phyloP scores from a whole-genome alignment of 1,140 invertebrate genomes.

The Drosophila pseudoobscura region DNA sequence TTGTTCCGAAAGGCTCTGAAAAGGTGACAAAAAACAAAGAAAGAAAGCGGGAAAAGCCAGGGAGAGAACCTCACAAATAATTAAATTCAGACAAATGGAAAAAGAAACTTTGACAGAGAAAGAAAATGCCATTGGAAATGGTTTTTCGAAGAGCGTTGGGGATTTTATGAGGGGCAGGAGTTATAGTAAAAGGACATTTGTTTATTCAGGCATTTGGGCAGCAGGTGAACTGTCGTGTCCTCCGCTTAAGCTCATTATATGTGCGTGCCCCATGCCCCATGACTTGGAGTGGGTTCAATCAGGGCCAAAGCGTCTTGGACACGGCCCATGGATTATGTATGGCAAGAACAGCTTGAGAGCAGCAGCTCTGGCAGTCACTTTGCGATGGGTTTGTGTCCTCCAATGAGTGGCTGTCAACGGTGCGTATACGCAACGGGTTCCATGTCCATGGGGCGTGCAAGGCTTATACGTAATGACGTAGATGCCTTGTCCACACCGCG shows the following conservation, averaged over 20 bases:
- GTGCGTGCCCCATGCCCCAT: slow-evolving; percentile 33
- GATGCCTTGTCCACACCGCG: slow-evolving; percentile 21
- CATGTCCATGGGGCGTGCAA: too few relatives aligned
- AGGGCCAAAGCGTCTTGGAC: slow-evolving; percentile 37
- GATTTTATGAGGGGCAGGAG: slow-evolving; percentile 14
- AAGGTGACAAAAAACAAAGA: slow-evolving; percentile 24
- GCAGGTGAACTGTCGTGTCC: slow-evolving; percentile 37
- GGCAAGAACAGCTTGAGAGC: slow-evolving; percentile 19
- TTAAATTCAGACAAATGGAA: slow-evolving; percentile 62
- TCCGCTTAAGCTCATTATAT: slow-evolving; percentile 70
- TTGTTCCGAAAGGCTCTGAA: slow-evolving; percentile 8
- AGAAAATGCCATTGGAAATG: slow-evolving; percentile 25
- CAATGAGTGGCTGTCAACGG: too few relatives aligned
- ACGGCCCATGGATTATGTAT: slow-evolving; percentile 43
- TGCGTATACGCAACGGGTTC: too few relatives aligned
- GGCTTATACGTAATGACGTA: neutral
- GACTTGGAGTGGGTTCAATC: slow-evolving; percentile 40
- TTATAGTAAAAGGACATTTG: neutral
- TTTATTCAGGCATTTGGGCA: slow-evolving; percentile 8
- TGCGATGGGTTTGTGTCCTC: slow-evolving; percentile 1
- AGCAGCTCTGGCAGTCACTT: slow-evolving; percentile 14
- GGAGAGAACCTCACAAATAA: slow-evolving; percentile 44
- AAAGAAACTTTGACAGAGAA: slow-evolving; percentile 52
- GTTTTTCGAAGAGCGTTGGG: slow-evolving; percentile 39
- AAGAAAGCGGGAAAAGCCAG: neutral